Conservation (phyloP, 2,113 vertebrate genomes). For the Sardina pilchardus region DNA sequence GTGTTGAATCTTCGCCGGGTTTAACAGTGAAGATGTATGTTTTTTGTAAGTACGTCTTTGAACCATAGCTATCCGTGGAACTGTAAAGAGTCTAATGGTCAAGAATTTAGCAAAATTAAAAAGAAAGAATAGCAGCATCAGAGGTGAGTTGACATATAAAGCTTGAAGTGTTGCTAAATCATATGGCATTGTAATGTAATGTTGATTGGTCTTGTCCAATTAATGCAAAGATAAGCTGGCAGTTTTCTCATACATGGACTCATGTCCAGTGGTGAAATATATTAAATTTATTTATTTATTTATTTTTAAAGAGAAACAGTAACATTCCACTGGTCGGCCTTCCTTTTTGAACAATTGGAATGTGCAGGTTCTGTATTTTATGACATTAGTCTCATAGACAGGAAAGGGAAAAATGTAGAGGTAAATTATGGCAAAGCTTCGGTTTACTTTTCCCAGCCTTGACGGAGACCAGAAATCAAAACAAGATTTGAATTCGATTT, state of each 20-base stretch:
- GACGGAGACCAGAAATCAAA: conserved; percentile 59
- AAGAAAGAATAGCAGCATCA: too few species aligned
- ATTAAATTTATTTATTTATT: background rate
- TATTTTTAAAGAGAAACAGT: background rate
- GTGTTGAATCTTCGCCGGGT: too few species aligned
- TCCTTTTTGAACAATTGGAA: background rate
- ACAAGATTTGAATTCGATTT: conserved; percentile 52
- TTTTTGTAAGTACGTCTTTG: too few species aligned
- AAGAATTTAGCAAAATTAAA: too few species aligned
- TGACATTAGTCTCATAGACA: conserved; percentile 38
- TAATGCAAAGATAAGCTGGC: background rate
- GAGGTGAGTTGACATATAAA: too few species aligned
- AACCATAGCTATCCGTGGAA: too few species aligned
- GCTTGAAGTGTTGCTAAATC: too few species aligned
- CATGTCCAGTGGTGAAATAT: background rate
- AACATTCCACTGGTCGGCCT: background rate
- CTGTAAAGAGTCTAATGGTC: too few species aligned
- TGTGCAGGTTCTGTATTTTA: background rate
- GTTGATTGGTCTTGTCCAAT: background rate
- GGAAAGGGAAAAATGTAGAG: conserved; percentile 54
- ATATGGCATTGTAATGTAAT: too few species aligned
- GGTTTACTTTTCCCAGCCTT: conserved; percentile 65
- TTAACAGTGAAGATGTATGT: too few species aligned
- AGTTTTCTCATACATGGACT: background rate
- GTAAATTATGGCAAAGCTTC: conserved; percentile 60